These are phyloP conservation scores for Polydrusus cervinus DNA, from an alignment of 2,888 invertebrate species.

Conservation along the genomic window DNA sequence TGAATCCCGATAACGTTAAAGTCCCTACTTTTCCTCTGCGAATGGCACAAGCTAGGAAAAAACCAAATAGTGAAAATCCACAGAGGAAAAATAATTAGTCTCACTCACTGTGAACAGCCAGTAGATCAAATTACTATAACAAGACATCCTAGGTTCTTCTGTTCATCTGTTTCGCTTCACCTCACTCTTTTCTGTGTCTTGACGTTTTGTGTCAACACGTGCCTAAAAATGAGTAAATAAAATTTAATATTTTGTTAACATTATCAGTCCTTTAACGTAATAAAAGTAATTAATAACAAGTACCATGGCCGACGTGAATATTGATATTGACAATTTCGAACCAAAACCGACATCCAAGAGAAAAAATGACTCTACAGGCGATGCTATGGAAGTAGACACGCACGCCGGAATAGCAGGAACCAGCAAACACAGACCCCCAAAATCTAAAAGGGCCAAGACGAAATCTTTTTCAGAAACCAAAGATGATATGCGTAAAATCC, in stretches of 20 bases:
- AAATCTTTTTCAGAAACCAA: slow-evolving; percentile 72
- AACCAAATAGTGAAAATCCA: no score
- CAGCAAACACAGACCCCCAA: slow-evolving; percentile 63
- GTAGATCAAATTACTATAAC: slow-evolving; percentile 1
- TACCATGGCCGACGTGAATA: slow-evolving; percentile 70
- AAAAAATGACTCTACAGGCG: slow-evolving; percentile 69
- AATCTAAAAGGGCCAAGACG: slow-evolving; percentile 61
- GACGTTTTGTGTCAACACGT: slow-evolving; percentile 25
- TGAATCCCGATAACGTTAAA: no score
- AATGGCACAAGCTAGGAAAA: no score
- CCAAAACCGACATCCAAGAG: slow-evolving; percentile 75
- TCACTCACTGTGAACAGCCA: neutral
- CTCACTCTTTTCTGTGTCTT: no score
- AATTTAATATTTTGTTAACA: neutral
- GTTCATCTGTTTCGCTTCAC: no score
- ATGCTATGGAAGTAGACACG: slow-evolving; percentile 80
- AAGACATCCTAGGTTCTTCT: neutral
- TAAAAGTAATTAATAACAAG: neutral
- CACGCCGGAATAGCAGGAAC: slow-evolving; percentile 78
- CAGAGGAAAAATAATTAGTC: neutral
- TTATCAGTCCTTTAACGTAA: neutral
- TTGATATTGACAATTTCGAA: slow-evolving; percentile 74
- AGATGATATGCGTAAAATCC: slow-evolving; percentile 80
- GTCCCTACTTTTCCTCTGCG: neutral
- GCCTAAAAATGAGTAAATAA: neutral